Evolutionary conservation across 1,140 invertebrate species (phyloP), one percentile per base, ranked within the genome.

Genomic region (Lasaia peninsularis): DNA sequence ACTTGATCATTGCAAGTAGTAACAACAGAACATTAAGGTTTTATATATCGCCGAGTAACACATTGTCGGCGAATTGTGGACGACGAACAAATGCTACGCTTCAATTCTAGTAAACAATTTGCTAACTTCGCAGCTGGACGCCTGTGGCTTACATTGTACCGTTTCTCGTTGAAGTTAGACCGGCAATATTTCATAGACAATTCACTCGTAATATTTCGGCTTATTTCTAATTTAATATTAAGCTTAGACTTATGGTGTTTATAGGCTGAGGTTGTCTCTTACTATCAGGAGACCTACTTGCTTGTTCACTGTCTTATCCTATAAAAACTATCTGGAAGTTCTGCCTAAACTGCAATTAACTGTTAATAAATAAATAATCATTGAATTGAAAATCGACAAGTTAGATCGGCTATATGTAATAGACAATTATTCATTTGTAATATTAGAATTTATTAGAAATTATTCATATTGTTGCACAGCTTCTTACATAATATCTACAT

Each of bases 31-130:
- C 49, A 31, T 31, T 52, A 52, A 52, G 50, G 50, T 52, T 52
- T 52, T 52, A 52, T 33, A 52, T 52, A 16, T 48, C 40, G 18
- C 40, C 31, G 28, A 33, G 28, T 33, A 52, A 18, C 50, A 32
- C 50, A 52, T 52, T 52, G 50, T 52, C 31, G 40, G 18, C 40
- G 40, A 48, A 48, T 48, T 48, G 40, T 28, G 50, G 31, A 52
- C 50, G 50, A 32, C 50, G 28, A 48, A 33, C 50, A 52, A 52
- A 52, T 52, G 28, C 50, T 33, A 52, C 50, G 50, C 28, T 52
- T 52, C 50, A 52, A 33, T 52, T 52, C 50, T 52, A 33, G 50
- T 52, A 52, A 52, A 52, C 50, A 52, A 52, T 32, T 52, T 52
- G 50, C 50, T 52, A 52, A 52, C 50, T 52, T 52, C 50, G 28